Evolutionary conservation across 2,797 vertebrate genomes (phyloP).

Genomic region (Meriones psammophilus): DNA sequence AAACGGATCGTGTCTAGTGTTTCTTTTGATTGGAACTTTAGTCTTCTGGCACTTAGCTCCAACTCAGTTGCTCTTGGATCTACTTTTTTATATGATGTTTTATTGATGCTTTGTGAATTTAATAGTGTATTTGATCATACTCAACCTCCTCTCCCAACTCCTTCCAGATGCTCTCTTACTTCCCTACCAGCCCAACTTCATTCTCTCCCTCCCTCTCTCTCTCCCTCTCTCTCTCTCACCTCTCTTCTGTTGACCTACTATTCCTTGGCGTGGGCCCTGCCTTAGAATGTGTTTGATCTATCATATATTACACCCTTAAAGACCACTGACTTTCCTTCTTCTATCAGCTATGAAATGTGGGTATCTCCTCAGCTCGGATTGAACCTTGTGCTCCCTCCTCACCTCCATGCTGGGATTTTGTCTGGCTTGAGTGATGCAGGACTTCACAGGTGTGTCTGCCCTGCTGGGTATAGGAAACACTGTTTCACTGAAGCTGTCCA

Average conservation of each 20-base stretch:
- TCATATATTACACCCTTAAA: neutral
- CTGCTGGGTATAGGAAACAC: too few species aligned
- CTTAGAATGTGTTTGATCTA: neutral
- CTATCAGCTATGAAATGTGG: neutral
- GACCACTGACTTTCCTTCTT: neutral
- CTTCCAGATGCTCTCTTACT: neutral
- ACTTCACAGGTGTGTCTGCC: neutral
- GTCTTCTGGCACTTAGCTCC: neutral
- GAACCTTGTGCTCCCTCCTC: neutral
- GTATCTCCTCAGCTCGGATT: too few species aligned
- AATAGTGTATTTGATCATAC: neutral
- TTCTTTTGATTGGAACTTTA: neutral
- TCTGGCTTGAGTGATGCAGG: neutral
- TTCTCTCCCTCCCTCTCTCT: too few species aligned
- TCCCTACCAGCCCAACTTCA: neutral
- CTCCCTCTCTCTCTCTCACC: rapidly evolving
- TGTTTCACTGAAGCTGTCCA: neutral
- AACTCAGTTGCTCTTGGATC: neutral
- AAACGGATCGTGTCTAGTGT: neutral
- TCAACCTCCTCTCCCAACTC: neutral
- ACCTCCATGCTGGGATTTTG: neutral
- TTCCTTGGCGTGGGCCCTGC: neutral
- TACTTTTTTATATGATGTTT: neutral
- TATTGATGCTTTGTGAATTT: neutral
- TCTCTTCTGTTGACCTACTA: neutral